These are phyloP conservation scores for Papilio machaon DNA, from an alignment of 1,140 invertebrate genomes.

Conservation along the genomic window DNA sequence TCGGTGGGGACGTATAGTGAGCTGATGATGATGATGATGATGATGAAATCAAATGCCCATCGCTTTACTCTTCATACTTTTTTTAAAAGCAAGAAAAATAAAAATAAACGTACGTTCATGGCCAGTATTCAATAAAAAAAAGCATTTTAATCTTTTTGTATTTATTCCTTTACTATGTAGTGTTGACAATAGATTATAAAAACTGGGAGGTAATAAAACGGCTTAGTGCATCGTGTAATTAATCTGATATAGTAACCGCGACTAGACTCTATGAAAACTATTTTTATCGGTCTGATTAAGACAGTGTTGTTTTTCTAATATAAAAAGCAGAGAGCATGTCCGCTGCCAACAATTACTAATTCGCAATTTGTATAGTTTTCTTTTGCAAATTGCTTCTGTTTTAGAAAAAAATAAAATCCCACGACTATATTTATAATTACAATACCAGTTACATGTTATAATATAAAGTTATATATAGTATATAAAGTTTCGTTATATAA, in stretches of 20 bases:
- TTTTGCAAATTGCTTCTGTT: background rate
- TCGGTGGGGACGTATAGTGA: too few species aligned
- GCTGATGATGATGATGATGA: too few species aligned
- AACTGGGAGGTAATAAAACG: slow-evolving; percentile 28
- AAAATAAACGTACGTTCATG: background rate
- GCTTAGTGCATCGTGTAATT: slow-evolving; percentile 23
- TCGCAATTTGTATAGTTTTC: background rate
- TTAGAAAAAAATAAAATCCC: background rate
- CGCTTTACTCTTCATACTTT: slow-evolving; percentile 6
- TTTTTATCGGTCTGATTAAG: slow-evolving; percentile 38
- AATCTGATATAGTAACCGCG: slow-evolving; percentile 32
- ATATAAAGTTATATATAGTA: too few species aligned
- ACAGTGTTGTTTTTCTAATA: slow-evolving; percentile 29
- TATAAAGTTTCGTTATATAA: too few species aligned
- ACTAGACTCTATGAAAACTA: slow-evolving; percentile 31
- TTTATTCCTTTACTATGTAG: background rate
- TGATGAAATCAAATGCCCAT: background rate
- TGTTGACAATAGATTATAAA: slow-evolving; percentile 36
- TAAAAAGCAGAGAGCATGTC: slow-evolving; percentile 36
- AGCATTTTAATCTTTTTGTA: slow-evolving; percentile 25
- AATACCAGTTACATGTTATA: background rate
- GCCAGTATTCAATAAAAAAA: slow-evolving; percentile 32
- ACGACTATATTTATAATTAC: background rate
- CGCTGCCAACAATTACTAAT: background rate
- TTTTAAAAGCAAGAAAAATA: background rate